Evolutionary conservation across 1,140 invertebrate genomes (phyloP).

Genomic region (Stratiolaelaps scimitus): DNA sequence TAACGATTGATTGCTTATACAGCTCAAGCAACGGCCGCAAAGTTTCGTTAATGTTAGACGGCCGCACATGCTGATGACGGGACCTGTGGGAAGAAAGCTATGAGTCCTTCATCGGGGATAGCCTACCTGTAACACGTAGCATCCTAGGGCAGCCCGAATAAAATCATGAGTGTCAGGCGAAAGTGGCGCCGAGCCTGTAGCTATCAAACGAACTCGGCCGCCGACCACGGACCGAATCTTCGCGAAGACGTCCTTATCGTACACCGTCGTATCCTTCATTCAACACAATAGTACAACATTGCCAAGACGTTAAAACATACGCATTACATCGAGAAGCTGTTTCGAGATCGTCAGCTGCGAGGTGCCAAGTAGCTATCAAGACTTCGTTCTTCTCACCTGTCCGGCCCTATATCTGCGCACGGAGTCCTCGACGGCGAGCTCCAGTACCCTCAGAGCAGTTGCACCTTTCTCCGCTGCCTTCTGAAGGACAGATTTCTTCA

Average conservation of each 20-base stretch:
- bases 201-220: slow-evolving; percentile 67
- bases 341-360: slow-evolving; percentile 23
- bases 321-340: slow-evolving; percentile 33
- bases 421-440: slow-evolving; percentile 37
- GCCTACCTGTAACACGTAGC: slow-evolving; percentile 69
- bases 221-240: slow-evolving; percentile 68
- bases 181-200: slow-evolving; percentile 87
- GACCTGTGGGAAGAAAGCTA: too few relatives aligned
- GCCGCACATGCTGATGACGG: too few relatives aligned
- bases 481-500: slow-evolving; percentile 30
- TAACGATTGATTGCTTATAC: too few relatives aligned
- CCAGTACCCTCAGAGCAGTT: slow-evolving; percentile 39
- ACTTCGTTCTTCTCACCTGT: slow-evolving; percentile 35
- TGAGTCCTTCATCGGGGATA: too few relatives aligned
- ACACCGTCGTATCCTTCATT: slow-evolving; percentile 31
- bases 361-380: too few relatives aligned
- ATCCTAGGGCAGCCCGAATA: slow-evolving; percentile 81
- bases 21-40: too few relatives aligned
- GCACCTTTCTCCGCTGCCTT: slow-evolving; percentile 12
- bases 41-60: too few relatives aligned
- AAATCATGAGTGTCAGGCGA: slow-evolving; percentile 90
- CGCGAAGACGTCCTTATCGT: slow-evolving; percentile 50
- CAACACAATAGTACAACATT: slow-evolving; percentile 27
- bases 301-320: background rate
- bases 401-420: slow-evolving; percentile 40